These are phyloP conservation scores for Cyclopterus lumpus DNA, from an alignment of 2,797 vertebrate genomes.

Conservation along the genomic window DNA sequence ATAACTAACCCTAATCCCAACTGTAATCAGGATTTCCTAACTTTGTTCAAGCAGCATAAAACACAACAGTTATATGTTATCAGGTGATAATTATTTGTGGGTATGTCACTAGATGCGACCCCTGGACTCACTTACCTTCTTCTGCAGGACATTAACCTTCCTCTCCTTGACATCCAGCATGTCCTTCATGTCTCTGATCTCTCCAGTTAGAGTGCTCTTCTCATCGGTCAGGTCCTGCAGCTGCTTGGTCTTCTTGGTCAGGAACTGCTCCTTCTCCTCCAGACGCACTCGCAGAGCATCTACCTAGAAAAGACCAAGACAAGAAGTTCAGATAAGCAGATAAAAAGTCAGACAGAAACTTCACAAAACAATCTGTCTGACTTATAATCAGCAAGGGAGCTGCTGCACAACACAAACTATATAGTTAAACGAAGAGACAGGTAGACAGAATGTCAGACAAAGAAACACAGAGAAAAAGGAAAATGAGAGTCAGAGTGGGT, in stretches of 20 bases:
- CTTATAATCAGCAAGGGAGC: neutral
- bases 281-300: conserved; percentile 93
- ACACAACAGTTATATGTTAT: neutral
- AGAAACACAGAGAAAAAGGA: neutral
- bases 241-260: conserved; percentile 98
- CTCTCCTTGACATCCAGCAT: conserved; percentile 98
- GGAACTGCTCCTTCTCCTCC: conserved; percentile 95
- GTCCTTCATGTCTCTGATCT: conserved; percentile 96
- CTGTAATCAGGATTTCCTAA: neutral
- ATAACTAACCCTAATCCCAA: neutral
- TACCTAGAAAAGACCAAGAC: conserved; percentile 81
- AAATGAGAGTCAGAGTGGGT: neutral
- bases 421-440: neutral
- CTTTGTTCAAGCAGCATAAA: neutral
- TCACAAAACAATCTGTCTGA: neutral
- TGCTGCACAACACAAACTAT: neutral
- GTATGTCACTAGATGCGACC: neutral
- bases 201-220: conserved; percentile 93
- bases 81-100: neutral
- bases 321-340: neutral
- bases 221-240: conserved; percentile 96
- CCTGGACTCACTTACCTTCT: conserved; percentile 86
- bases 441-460: neutral
- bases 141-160: conserved; percentile 95
- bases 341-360: neutral